Base-by-base conservation (phyloP, 2,113 vertebrate genomes). In the Nothocercus nigrocapillus region DNA sequence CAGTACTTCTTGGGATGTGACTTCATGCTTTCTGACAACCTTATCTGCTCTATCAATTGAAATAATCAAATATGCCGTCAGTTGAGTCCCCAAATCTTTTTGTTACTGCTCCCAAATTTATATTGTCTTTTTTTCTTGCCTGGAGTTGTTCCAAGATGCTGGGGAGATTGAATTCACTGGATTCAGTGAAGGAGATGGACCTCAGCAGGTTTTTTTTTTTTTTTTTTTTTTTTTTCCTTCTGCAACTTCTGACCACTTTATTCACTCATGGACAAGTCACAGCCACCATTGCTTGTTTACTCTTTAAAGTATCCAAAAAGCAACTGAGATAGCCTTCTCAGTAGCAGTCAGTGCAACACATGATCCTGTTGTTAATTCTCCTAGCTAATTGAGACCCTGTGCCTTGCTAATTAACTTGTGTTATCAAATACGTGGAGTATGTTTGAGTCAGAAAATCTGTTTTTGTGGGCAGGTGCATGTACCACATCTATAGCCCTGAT, bases 171-270 rank as follows among this genome's bases (percentile, higher is more conserved):
- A 36, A 36, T 36, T 36, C 36, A 36, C 7, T 36, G 18, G 11
- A 32, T 44, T 56, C 27, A 18, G 7, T 36, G 25, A 51, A 14
- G 42, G 13, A 9, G 4, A 24, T 24, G 30, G 20, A 82, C 5
- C 34, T 74, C 40, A 36, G 11, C 20, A 86, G 40, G 15, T 27
- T 70, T 88, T 94, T 36, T 44, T 20, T 54, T 28, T 74, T n/a
- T 40, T 49, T 0, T 4, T 59, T 77, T 1, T 49, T 22, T 49
- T n/a, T 45, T 49, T 0, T 4, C 54, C 21, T 1, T 0, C 30
- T 67, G 3, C 66, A n/a, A 25, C 20, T 92, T 9, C n/a, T 77
- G 25, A 28, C 83, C 77, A 16, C 11, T 81, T 70, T 2, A 1
- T 83, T 92, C 54, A 36, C 77, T 84, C 88, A 75, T 49, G 36